Base-by-base conservation (phyloP, 1,140 invertebrate species). In the Doryteuthis pealeii region DNA sequence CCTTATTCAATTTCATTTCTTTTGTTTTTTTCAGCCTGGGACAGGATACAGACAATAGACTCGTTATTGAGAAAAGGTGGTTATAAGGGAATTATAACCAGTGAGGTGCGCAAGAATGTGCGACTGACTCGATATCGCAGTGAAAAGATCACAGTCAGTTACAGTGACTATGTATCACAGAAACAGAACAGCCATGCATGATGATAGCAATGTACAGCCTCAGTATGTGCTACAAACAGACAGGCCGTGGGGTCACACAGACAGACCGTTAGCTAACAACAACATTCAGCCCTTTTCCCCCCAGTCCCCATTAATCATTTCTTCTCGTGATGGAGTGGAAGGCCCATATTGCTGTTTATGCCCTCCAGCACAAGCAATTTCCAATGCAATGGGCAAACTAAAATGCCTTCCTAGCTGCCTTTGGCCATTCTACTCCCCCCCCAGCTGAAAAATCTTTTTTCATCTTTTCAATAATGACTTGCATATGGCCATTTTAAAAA, bases 21-120 rank as follows among this genome's bases (percentile, higher is more conserved):
- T 79, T 71, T n/a, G n/a, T n/a, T n/a, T 76, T 49, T 79, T 83
- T 30, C 79, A 88, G 87, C 85, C 40, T 88, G 87, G 87, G 85
- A 87, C 76, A 79, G 81, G 87, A 91, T 97, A 75, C 96, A 99
- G 88, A 99, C 97, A 15, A 98, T 99, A 83, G 97, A 99, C 88
- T 98, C 96, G 6, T 89, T 99, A 33, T 90, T 99, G 18, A 92
- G 97, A 71, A 99, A 99, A 89, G 97, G 97, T 75, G 98, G 98
- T 32, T 99, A 93, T 88, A 96, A 96, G 83, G 95, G 96, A 40
- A 73, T 91, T 6, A 97, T 99, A 28, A 97, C 95, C 6, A 94
- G 33, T 91, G 93, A 72, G 93, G 91, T 97, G 79, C 91, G 97
- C 74, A 92, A 93, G 81, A 93, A 91, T 78, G 94, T 99, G 78